A percentile compares a stretch with the other conserved stretches of the same genome.
These are phyloP conservation scores for Bombus haemorrhoidalis DNA, from an alignment of 1,140 invertebrate species.

Conservation along the genomic window DNA sequence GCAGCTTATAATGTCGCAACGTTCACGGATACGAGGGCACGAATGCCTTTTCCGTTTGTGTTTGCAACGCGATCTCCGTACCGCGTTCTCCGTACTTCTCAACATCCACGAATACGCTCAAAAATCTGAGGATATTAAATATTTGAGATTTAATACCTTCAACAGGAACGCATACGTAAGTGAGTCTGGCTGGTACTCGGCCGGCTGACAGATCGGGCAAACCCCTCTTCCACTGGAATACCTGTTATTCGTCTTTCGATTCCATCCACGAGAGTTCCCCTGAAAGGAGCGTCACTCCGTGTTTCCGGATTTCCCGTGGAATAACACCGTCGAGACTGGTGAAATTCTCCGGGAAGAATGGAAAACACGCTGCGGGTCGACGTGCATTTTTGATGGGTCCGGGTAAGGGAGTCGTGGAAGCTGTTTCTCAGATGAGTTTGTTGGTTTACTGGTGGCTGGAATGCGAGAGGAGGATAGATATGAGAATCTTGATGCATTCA, in stretches of 20 bases:
- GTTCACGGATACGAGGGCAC: neutral
- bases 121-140: conserved; percentile 72
- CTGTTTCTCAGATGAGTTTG: neutral
- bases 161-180: conserved; percentile 47
- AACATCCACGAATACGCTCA: conserved; percentile 24
- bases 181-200: conserved; percentile 8
- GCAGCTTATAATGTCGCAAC: conserved; percentile 2
- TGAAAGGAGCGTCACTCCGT: neutral
- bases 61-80: conserved; percentile 32
- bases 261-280: neutral
- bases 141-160: conserved; percentile 72
- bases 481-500: neutral
- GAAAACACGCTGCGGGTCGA: neutral
- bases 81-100: neutral
- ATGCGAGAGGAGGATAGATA: neutral
- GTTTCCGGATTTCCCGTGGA: conserved; percentile 10
- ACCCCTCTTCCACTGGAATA: conserved; percentile 19
- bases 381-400: neutral
- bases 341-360: conserved; percentile 8
- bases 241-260: conserved; percentile 49
- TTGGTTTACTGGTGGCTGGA: neutral
- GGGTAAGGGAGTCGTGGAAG: neutral
- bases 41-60: conserved; percentile 22
- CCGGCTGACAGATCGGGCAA: neutral
- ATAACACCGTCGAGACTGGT: neutral